Conservation (phyloP, 2,888 invertebrate species). For the Gari tellinella region DNA sequence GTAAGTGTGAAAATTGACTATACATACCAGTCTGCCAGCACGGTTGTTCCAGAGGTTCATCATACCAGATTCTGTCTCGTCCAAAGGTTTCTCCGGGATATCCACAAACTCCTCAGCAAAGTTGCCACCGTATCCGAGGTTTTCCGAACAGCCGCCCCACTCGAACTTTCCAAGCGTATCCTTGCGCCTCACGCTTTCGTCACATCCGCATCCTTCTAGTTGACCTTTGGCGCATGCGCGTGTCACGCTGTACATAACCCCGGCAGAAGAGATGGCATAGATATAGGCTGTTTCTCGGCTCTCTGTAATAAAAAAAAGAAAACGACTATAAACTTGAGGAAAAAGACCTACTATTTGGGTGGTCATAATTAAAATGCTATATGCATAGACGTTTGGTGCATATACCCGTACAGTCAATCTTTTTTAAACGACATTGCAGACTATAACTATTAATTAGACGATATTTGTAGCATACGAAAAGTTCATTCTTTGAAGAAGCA, state of each 20-base stretch:
- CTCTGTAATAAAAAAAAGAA: constrained; percentile 86
- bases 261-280: constrained; percentile 94
- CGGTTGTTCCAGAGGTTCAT: constrained; percentile 97
- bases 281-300: constrained; percentile 95
- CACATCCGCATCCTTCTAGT: constrained; percentile 94
- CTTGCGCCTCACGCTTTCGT: constrained; percentile 90
- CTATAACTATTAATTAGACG: too few species aligned
- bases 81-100: constrained; percentile 89
- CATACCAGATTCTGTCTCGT: constrained; percentile 88
- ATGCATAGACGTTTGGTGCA: too few species aligned
- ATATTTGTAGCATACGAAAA: too few species aligned
- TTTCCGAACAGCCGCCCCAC: constrained; percentile 98
- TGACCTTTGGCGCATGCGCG: constrained; percentile 90
- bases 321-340: too few species aligned
- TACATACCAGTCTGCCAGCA: constrained; percentile 92
- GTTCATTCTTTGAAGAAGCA: too few species aligned
- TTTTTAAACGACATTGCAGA: too few species aligned
- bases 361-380: too few species aligned
- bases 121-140: constrained; percentile 89
- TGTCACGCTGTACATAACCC: constrained; percentile 94
- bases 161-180: constrained; percentile 89
- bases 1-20: too few species aligned
- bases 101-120: constrained; percentile 95
- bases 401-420: too few species aligned
- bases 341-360: too few species aligned